Evolutionary conservation across 1,140 invertebrate genomes (phyloP).

Genomic region (Orius insidiosus): DNA sequence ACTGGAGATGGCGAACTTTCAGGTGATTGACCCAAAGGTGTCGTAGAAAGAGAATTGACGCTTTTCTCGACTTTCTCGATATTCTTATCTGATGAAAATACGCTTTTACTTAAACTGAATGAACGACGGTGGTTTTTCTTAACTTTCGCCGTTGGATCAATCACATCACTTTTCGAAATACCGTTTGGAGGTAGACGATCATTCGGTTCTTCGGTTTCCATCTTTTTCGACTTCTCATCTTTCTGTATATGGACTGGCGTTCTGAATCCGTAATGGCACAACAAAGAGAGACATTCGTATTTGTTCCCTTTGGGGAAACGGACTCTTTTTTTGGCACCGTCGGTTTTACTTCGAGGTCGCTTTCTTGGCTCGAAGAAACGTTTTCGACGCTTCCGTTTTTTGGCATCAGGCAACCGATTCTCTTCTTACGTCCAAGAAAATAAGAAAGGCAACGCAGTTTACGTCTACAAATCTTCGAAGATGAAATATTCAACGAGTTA

Average conservation of each 20-base stretch:
- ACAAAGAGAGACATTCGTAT: conserved; percentile 21
- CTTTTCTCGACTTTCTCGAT: conserved; percentile 10
- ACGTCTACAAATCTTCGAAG: not conserved
- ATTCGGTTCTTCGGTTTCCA: conserved; percentile 23
- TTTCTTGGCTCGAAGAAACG: not conserved
- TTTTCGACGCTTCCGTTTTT: conserved; percentile 7
- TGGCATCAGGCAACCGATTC: conserved; percentile 2
- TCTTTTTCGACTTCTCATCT: conserved; percentile 8
- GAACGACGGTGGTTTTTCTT: not conserved
- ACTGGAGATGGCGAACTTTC: conserved; percentile 7
- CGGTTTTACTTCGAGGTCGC: not conserved
- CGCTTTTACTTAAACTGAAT: conserved; percentile 1
- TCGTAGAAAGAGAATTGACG: not conserved
- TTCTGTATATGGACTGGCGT: conserved; percentile 14
- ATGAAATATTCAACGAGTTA: too few species aligned
- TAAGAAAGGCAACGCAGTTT: conserved; percentile 1
- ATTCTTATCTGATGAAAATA: conserved; percentile 5
- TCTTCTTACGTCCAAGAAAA: conserved; percentile 4
- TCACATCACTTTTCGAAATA: not conserved
- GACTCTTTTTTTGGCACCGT: not conserved
- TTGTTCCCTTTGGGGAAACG: not conserved
- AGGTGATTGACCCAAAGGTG: not conserved
- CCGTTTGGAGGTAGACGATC: conserved; percentile 21
- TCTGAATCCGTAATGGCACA: conserved; percentile 20
- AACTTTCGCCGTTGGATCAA: conserved; percentile 3